Conservation (phyloP, 53 echinoderm and acorn worm genomes). For the Antedon mediterranea region DNA sequence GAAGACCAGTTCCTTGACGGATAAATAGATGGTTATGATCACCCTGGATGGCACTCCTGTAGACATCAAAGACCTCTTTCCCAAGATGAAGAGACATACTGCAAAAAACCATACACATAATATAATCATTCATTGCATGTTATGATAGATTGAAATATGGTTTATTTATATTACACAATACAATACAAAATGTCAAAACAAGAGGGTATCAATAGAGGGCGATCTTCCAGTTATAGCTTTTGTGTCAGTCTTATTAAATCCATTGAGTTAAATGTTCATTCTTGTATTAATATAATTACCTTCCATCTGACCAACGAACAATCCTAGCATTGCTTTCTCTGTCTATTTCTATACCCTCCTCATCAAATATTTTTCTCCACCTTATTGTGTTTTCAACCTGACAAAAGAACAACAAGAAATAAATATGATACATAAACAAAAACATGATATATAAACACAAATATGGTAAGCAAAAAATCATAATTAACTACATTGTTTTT, state of each 20-base stretch:
- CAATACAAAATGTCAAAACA: too few relatives aligned
- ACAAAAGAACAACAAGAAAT: background rate
- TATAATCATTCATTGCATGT: too few relatives aligned
- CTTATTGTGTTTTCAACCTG: slow-evolving; percentile 78
- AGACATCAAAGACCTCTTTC: slow-evolving; percentile 94
- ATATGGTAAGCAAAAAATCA: too few relatives aligned
- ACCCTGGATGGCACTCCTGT: slow-evolving; percentile 72
- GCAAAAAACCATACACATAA: slow-evolving; percentile 4
- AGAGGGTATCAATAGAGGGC: too few relatives aligned
- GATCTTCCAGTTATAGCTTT: too few relatives aligned
- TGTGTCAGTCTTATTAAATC: too few relatives aligned
- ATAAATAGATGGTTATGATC: slow-evolving; percentile 97
- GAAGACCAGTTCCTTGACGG: slow-evolving; percentile 88
- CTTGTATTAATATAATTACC: slow-evolving; percentile 52
- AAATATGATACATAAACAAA: background rate
- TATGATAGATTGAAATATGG: too few relatives aligned
- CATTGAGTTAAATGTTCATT: too few relatives aligned
- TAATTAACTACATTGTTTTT: too few relatives aligned
- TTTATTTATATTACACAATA: too few relatives aligned
- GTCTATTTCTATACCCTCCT: slow-evolving; percentile 72
- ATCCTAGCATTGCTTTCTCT: slow-evolving; percentile 92
- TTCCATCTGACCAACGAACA: slow-evolving; percentile 95
- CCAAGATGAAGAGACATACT: slow-evolving; percentile 98
- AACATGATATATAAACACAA: background rate
- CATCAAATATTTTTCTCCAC: slow-evolving; percentile 71